Evolutionary conservation across 2,113 vertebrate species (phyloP), one percentile per base, ranked within the genome.

Genomic region (Cacatua alba): DNA sequence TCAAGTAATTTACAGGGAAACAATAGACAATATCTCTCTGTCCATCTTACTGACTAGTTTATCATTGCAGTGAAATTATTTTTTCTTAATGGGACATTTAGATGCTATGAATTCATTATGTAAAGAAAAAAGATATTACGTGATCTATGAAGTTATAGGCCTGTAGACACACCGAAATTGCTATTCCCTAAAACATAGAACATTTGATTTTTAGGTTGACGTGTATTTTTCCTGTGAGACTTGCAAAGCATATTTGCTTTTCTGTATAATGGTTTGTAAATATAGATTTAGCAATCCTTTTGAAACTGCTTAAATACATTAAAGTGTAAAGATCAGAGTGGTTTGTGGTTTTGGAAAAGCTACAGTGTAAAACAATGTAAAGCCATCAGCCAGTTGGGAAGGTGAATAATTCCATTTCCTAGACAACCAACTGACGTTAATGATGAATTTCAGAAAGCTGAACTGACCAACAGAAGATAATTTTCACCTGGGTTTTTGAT

Each of bases 271-370:
- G 70, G 46, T 79, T 96, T 80, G 53, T 89, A 94, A 25, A 15
- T 95, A 86, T 18, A 95, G 93, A 85, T 57, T 91, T 91, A 97
- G 41, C 75, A 94, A 89, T 91, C 29, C 46, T 70, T 6, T 92
- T 95, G 94, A 81, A 94, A 35, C 82, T 96, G 78, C 90, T 94
- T 96, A 96, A 97, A 79, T 95, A 92, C 52, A 92, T 91, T 89
- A 92, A 97, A 96, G 88, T 71, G 37, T 91, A 93, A 94, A 92
- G 92, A 88, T 91, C 18, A 81, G 87, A 91, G 80, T 80, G 71
- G 35, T 92, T 79, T 92, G 91, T 93, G 63, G 49, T 86, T 96
- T 95, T 96, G 97, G 84, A 95, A 97, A 91, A 87, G 41, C 49
- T 57, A 71, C 59, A 79, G 41, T 76, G 75, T 63, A 17, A 68